Conservation (phyloP, 1,140 invertebrate genomes). For the Ostrea denselamellosa region DNA sequence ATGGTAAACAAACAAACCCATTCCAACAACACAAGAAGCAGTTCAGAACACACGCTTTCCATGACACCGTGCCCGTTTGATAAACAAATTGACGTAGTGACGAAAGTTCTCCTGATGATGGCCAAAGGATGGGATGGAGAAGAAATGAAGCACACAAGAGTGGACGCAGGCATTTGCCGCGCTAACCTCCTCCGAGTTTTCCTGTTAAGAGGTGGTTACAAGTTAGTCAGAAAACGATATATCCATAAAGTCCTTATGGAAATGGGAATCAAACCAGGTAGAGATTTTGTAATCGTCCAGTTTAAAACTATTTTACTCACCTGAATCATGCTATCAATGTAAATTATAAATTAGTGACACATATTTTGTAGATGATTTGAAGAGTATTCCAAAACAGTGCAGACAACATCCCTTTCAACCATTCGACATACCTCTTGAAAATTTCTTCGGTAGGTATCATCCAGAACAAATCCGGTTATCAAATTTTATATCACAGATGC, state of each 20-base stretch:
- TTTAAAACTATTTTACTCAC: background rate
- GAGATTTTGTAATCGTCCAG: no score
- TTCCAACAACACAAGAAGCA: background rate
- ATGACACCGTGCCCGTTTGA: background rate
- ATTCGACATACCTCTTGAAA: background rate
- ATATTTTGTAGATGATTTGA: background rate
- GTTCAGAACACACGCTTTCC: background rate
- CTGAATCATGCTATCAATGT: background rate
- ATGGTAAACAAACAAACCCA: background rate
- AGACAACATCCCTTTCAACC: background rate
- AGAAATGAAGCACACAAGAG: background rate
- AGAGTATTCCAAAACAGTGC: background rate
- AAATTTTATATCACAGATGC: background rate
- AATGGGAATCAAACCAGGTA: conserved; percentile 2
- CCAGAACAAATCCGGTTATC: no score
- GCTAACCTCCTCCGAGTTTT: background rate
- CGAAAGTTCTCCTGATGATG: background rate
- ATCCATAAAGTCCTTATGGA: background rate
- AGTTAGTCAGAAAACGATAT: background rate
- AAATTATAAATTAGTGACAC: background rate
- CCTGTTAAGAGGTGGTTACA: background rate
- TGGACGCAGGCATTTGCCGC: background rate
- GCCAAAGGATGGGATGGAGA: conserved; percentile 6
- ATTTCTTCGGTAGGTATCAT: background rate
- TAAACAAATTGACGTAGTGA: background rate